These are phyloP conservation scores for Hyperoplus lanceolatus DNA, from an alignment of 2,797 vertebrate species.

Conservation along the genomic window DNA sequence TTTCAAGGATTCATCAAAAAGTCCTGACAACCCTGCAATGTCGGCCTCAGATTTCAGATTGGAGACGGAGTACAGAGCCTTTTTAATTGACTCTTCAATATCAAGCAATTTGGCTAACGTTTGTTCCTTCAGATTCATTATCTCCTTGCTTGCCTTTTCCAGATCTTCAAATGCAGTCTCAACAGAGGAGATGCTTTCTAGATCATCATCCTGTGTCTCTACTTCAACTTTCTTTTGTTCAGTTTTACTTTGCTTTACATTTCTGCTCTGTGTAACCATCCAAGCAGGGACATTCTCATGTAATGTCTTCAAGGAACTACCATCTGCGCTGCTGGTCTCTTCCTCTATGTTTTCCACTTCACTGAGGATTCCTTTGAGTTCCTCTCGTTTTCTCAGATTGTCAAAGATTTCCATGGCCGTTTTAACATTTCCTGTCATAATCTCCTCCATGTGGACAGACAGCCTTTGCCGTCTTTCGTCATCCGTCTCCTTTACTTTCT, in stretches of 20 bases:
- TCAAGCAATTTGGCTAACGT: constrained; percentile 93
- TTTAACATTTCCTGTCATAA: constrained; percentile 89
- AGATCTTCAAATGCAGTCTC: constrained; percentile 93
- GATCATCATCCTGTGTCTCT: constrained; percentile 80
- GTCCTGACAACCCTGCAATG: constrained; percentile 87
- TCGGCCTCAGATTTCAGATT: constrained; percentile 92
- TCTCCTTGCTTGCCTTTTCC: constrained; percentile 93
- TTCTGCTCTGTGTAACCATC: constrained; percentile 71
- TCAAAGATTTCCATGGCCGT: constrained; percentile 89
- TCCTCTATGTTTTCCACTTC: constrained; percentile 89
- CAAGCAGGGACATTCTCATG: constrained; percentile 88
- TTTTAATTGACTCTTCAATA: constrained; percentile 94
- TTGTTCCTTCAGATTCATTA: constrained; percentile 93
- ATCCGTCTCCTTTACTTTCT: constrained; percentile 81
- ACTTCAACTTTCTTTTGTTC: constrained; percentile 71
- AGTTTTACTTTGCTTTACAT: constrained; percentile 61
- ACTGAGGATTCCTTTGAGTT: constrained; percentile 88
- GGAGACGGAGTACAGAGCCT: constrained; percentile 94
- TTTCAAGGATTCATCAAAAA: constrained; percentile 90
- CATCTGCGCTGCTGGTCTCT: constrained; percentile 80
- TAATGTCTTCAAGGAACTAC: constrained; percentile 83
- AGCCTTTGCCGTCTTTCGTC: constrained; percentile 87
- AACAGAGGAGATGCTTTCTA: constrained; percentile 87
- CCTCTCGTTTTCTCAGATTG: constrained; percentile 87
- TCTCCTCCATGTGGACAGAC: constrained; percentile 91